Base-by-base conservation (phyloP, 2,797 vertebrate species). In the Serranus cabrilla region DNA sequence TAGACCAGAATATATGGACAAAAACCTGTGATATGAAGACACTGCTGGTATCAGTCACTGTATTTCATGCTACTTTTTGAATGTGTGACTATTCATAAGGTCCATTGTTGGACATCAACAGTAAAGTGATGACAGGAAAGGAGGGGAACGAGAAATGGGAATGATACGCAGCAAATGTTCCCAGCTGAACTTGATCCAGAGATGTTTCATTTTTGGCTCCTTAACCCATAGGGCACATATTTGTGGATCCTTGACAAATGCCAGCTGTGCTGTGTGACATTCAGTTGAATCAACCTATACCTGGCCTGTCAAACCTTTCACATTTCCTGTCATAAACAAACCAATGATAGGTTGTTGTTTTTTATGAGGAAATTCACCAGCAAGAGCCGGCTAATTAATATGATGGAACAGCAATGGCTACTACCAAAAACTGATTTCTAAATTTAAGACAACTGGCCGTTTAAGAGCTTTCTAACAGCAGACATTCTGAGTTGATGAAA, bases 321-420 rank as follows among this genome's bases (percentile, higher is more conserved):
- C 57, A 51, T 39, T 25, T 64, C 46, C 54, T 64, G 52, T 25
- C 45, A 20, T 20, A 4, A 25, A 43, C 34, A 63, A 27, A 63
- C 9, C 9, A 54, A 21, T 58, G 23, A 65, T 23, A 4, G 9
- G 39, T 46, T 20, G 39, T 17, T 64, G 42, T 56, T 39, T 56
- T 39, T 31, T 10, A 23, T n/a, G 11, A 45, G 4, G 39, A 14
- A 45, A 23, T 11, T 25, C 11, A 5, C n/a, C 17, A 34, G 7
- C 11, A 39, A 13, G 12, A 39, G 20, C 17, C 16, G 11, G 11
- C 6, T 7, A 10, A 23, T 67, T 60, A 55, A 13, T 54, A 18
- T 11, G 11, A 45, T 2, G 0, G 6, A 65, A 5, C 0, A 2
- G 21, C 8, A 20, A 21, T 1, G 1, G 50, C 21, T 27, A 42